Percentiles rank a stretch among this genome's conserved stretches.
Conservation (phyloP, 2,797 vertebrate genomes). For the Tauraco hartlaubi region DNA sequence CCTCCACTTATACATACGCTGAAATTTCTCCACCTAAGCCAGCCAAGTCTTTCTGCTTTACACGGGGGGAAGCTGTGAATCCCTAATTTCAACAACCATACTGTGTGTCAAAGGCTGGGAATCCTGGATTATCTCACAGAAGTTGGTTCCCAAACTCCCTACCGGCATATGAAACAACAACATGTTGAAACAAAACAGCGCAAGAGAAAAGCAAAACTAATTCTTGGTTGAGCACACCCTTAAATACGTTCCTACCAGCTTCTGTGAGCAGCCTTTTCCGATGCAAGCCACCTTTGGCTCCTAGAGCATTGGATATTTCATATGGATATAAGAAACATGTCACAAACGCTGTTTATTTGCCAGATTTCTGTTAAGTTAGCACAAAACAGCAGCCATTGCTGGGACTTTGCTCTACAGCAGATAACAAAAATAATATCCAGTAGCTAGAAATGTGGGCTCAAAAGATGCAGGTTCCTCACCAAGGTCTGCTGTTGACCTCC, state of each 20-base stretch:
- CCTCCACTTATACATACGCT: background rate
- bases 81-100: background rate
- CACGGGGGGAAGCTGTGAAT: background rate
- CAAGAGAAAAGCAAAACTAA: background rate
- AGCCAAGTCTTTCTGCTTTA: background rate
- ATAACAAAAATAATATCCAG: background rate
- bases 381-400: background rate
- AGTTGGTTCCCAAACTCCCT: conserved; percentile 7
- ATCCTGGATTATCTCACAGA: background rate
- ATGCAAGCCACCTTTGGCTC: background rate
- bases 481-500: background rate
- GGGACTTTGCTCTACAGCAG: background rate
- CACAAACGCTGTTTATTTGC: background rate
- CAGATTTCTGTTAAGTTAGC: background rate
- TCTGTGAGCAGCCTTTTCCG: background rate
- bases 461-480: rapidly evolving
- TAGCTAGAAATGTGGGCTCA: background rate
- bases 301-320: background rate
- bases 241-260: background rate
- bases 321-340: background rate
- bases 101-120: background rate
- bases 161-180: background rate
- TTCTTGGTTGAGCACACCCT: background rate
- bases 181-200: conserved; percentile 19
- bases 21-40: background rate